A percentile compares a stretch with the other conserved stretches of the same genome.
Conservation (phyloP, 2,113 vertebrate genomes). For the Brachyistius frenatus region DNA sequence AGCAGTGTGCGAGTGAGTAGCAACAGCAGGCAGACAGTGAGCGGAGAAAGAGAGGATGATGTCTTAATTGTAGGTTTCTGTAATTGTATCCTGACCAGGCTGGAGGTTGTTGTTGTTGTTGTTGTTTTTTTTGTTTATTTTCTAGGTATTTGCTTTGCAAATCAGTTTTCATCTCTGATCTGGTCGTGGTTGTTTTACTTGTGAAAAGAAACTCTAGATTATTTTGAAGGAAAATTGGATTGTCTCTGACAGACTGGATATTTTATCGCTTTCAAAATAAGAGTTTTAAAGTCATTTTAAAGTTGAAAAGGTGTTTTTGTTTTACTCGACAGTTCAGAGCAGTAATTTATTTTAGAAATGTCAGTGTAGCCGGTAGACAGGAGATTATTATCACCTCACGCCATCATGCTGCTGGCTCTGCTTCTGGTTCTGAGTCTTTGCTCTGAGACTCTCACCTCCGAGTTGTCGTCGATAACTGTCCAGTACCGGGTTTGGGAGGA, state of each 20-base stretch:
- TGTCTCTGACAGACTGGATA: neutral
- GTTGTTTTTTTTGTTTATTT: neutral
- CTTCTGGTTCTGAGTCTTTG: conserved; percentile 68
- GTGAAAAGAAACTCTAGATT: neutral
- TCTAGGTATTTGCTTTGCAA: conserved; percentile 19
- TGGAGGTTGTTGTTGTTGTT: no score
- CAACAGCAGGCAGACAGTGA: conserved; percentile 28
- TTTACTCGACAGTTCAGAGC: no score
- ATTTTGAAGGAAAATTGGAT: neutral
- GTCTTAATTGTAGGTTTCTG: conserved; percentile 38
- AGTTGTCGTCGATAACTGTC: conserved; percentile 69
- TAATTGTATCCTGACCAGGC: conserved; percentile 9
- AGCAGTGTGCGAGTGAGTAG: conserved; percentile 74
- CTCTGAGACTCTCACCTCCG: conserved; percentile 38
- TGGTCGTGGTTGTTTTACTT: conserved; percentile 21
- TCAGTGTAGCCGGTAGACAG: conserved; percentile 35
- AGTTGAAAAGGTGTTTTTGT: neutral
- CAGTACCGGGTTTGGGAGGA: conserved; percentile 90
- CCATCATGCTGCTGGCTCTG: conserved; percentile 76
- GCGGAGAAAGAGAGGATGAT: conserved; percentile 22
- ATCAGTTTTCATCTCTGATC: neutral
- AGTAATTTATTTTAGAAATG: conserved; percentile 22
- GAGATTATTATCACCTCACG: conserved; percentile 19
- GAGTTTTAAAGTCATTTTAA: neutral
- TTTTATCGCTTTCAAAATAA: neutral